A percentile compares a stretch with the other conserved stretches of the same genome.
Evolutionary conservation across 2,113 vertebrate species (phyloP).

Genomic region (Etheostoma cragini): DNA sequence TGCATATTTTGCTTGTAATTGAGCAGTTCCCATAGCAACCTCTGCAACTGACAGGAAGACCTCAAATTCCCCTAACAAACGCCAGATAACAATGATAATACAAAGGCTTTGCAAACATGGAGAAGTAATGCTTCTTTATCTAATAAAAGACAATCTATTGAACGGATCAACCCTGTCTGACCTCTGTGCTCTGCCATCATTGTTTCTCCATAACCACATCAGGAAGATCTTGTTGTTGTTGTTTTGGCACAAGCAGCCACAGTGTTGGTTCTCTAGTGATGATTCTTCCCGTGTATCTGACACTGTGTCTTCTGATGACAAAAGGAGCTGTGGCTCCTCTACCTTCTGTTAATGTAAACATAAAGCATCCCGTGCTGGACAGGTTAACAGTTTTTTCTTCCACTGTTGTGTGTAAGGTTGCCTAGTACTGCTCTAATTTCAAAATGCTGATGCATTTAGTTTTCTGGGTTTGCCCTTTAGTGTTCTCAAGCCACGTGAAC

Average conservation of each 20-base stretch:
- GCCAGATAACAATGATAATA: neutral
- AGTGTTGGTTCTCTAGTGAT: conserved; percentile 12
- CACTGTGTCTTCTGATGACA: conserved; percentile 3
- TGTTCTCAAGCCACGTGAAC: neutral
- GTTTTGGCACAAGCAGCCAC: conserved; percentile 8
- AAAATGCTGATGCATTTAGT: neutral
- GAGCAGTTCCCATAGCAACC: conserved; percentile 29
- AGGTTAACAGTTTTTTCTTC: neutral
- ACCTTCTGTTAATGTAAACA: neutral
- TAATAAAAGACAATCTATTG: neutral
- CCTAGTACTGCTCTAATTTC: neutral
- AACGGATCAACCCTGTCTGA: neutral
- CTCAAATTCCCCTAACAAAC: conserved; percentile 5
- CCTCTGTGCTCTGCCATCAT: neutral
- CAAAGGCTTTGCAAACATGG: conserved; percentile 11
- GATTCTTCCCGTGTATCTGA: conserved; percentile 22
- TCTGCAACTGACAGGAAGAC: neutral
- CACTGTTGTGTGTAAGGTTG: neutral
- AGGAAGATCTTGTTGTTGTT: conserved; percentile 6
- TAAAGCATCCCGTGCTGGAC: neutral
- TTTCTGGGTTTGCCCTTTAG: neutral
- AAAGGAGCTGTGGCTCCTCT: neutral
- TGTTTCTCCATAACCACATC: conserved; percentile 27
- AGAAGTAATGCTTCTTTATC: conserved; percentile 2
- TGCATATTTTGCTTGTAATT: conserved; percentile 16